phyloP scores from a whole-genome alignment of 2,113 vertebrate species.

The Calonectris borealis region DNA sequence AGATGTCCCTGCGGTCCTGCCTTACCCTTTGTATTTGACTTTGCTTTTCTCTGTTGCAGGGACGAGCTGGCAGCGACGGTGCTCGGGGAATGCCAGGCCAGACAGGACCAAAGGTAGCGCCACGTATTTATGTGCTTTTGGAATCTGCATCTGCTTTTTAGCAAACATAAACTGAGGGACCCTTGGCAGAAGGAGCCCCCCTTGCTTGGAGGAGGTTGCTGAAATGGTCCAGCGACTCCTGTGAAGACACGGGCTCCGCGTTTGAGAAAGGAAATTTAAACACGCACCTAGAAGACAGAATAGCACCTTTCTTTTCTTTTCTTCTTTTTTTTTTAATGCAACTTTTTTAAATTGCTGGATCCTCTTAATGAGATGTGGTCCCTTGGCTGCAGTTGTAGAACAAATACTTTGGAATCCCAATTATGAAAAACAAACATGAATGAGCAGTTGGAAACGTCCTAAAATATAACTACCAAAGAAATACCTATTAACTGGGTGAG shows the following conservation, averaged over 20 bases:
- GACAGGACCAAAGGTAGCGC: conserved; percentile 88
- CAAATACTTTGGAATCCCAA: not conserved
- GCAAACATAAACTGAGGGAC: not conserved
- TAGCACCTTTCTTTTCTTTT: not conserved
- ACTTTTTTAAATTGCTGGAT: not conserved
- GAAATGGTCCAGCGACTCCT: not conserved
- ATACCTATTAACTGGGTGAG: not conserved
- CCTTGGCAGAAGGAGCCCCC: not conserved
- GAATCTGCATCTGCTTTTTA: not conserved
- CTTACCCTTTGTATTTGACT: not conserved
- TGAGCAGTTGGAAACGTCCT: not conserved
- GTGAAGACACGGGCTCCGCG: rapidly evolving
- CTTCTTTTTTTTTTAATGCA: not conserved
- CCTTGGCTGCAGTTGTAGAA: not conserved
- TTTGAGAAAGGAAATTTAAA: not conserved
- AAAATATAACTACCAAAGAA: not conserved
- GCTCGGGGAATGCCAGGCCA: conserved; percentile 96
- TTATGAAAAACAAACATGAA: not conserved
- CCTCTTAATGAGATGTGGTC: not conserved
- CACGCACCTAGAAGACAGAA: not conserved
- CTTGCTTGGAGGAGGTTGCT: not conserved
- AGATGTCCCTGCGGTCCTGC: not conserved
- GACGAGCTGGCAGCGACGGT: conserved; percentile 91
- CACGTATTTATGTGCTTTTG: rapidly evolving
- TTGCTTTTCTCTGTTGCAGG: conserved; percentile 72